phyloP scores from a whole-genome alignment of 1,140 invertebrate species.

The Drosophila mauritiana region DNA sequence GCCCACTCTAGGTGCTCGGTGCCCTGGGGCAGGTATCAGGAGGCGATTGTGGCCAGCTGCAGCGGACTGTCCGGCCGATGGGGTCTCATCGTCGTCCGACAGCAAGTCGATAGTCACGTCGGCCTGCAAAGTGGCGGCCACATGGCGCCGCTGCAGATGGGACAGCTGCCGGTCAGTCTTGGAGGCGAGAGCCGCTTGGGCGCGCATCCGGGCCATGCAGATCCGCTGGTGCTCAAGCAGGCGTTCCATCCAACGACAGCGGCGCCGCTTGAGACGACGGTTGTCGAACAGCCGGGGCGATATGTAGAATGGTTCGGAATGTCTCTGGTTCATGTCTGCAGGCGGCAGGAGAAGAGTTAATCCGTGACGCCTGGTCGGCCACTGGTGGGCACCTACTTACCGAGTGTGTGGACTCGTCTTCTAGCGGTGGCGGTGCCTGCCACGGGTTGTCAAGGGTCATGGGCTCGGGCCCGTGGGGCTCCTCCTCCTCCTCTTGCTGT shows the following conservation, averaged over 20 bases:
- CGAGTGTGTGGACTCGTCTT: constrained; percentile 12
- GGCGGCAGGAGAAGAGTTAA: background rate
- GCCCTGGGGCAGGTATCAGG: background rate
- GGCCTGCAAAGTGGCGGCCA: constrained; percentile 45
- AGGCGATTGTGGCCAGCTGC: constrained; percentile 10
- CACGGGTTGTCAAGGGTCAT: background rate
- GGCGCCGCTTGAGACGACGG: constrained; percentile 66
- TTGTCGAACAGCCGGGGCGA: constrained; percentile 72
- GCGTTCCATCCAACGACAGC: constrained; percentile 67
- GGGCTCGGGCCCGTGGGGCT: background rate
- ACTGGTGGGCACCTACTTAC: background rate
- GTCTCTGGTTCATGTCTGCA: constrained; percentile 71
- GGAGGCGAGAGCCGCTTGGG: constrained; percentile 15
- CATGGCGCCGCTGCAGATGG: constrained; percentile 38
- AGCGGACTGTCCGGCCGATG: constrained; percentile 7
- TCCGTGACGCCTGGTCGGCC: background rate
- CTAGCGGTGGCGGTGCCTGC: background rate
- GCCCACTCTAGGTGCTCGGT: background rate
- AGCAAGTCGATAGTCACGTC: constrained; percentile 78
- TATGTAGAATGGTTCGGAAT: constrained; percentile 81
- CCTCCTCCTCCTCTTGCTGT: constrained; percentile 14
- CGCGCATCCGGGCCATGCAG: constrained; percentile 39
- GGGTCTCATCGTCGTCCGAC: constrained; percentile 63
- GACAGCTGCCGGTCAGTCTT: constrained; percentile 64
- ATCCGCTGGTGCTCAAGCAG: constrained; percentile 52